Base-by-base conservation (phyloP, 1,140 invertebrate genomes). In the Hydropsyche tenuis region DNA sequence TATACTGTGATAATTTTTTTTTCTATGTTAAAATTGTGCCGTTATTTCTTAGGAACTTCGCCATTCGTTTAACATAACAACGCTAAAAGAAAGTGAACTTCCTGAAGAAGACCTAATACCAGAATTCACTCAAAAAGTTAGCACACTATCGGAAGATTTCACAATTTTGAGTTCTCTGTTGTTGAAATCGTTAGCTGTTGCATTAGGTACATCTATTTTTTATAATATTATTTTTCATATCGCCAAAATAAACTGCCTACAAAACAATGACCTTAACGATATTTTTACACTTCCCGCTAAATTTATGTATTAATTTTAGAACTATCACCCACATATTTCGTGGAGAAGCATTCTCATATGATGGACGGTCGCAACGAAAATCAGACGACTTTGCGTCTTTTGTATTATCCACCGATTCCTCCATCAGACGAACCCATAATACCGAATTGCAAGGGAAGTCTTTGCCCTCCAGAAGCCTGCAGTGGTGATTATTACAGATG, bases 331-430 rank as follows among this genome's bases (percentile, higher is more conserved):
- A 82, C 78, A 77, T 88, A 87, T 80, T 86, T 90, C 78, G 75
- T 86, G 42, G 85, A 87, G 63, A 89, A 87, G 78, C 91, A 92
- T 81, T 83, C 87, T 1, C 84, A 85, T 72, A 90, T 92, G 86
- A 80, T 91, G 81, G 77, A 80, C 51, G 82, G 83, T 69, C 85
- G 87, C 71, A 82, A 88, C 68, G 86, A 85, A 69, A 92, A 92
- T 80, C 84, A 86, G 71, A 89, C 90, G 12, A 88, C 87, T 48
- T 85, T 93, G 80, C 87, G 91, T 53, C 84, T 91, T 68, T 82
- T 93, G 65, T 89, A 88, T 78, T 92, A 92, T 81, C 92, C 92
- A 51, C 88, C 91, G 0, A 82, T 88, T 9, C 86, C 87, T 20
- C 86, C 87, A 3, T 82, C 83, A 20, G 87, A 88, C 78, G 86